Base-by-base conservation (phyloP, 2,888 invertebrate species). In the Proisotoma minuta region DNA sequence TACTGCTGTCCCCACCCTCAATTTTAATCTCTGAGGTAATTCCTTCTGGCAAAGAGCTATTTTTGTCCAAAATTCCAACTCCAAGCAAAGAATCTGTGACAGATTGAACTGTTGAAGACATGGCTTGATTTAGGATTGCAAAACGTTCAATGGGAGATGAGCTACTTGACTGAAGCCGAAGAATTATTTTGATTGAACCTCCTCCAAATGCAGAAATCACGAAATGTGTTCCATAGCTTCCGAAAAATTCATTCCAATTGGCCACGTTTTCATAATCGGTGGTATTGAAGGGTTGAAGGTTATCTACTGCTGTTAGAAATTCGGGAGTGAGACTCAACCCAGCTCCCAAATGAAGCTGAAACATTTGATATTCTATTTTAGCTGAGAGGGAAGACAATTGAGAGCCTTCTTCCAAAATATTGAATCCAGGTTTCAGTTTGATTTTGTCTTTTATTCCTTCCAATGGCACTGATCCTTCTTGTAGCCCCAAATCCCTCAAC, bases 191-290 rank as follows among this genome's bases (percentile, higher is more conserved):
- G 8, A 34, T 15, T 12, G 15, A 27, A 2, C 61, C 64, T 2
- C 64, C 61, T 10, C 58, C 61, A 22, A 29, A 10, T 1, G 48
- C 43, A 3, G 23, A 22, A 2, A 12, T 56, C n/a, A 65, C 59
- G 2, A 65, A 50, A 24, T 61, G 61, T 1, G 65, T 65, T 24
- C 65, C 65, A 48, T 59, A 65, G 1, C 54, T 49, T 15, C 50
- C 50, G 29, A 65, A 65, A 18, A 65, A 65, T 0, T 3, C 26
- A 1, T 4, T 56, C 65, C 65, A 65, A 10, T 18, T 3, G 1
- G 52, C 22, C 1, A 65, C 52, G 20, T n/a, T 59, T 10, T 24
- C 34, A 27, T 59, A 18, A 47, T 27, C 51, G 8, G 28, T 18
- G 27, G 52, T 39, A 40, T 66, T 34, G 24, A 61, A 63, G 22